Conservation (phyloP, 2,113 vertebrate species). For the Lepidothrix coronata region DNA sequence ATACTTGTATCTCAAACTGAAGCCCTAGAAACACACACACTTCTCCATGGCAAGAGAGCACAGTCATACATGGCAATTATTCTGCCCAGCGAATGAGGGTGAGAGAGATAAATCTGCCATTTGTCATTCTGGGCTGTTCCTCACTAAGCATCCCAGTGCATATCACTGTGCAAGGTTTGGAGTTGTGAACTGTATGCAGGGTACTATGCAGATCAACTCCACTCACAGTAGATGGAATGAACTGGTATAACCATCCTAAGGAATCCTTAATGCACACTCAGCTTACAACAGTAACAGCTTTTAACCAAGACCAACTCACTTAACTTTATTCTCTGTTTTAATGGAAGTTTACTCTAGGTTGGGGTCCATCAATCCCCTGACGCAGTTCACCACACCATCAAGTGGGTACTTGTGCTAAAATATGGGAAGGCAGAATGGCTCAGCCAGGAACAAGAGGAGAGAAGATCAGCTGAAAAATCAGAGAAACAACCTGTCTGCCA, state of each 20-base stretch:
- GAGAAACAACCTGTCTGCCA: background rate
- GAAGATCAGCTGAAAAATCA: background rate
- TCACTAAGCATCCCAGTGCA: background rate
- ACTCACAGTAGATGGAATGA: background rate
- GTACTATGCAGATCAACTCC: background rate
- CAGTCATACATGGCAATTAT: rapidly evolving
- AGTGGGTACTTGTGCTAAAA: background rate
- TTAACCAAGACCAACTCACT: background rate
- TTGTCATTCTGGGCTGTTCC: background rate
- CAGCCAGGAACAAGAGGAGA: background rate
- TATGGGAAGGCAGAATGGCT: background rate
- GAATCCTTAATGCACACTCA: background rate
- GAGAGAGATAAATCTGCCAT: background rate
- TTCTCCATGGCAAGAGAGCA: background rate
- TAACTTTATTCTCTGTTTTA: background rate
- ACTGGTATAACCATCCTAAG: background rate
- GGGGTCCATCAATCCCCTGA: background rate
- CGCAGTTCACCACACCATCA: background rate
- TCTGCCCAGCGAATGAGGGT: background rate
- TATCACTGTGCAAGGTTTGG: background rate
- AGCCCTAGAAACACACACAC: background rate
- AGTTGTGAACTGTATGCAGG: background rate
- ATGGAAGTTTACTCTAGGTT: background rate
- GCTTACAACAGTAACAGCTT: background rate
- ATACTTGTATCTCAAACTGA: background rate